Evolutionary conservation across 2,888 invertebrate genomes (phyloP).

Genomic region (Nomada flava): DNA sequence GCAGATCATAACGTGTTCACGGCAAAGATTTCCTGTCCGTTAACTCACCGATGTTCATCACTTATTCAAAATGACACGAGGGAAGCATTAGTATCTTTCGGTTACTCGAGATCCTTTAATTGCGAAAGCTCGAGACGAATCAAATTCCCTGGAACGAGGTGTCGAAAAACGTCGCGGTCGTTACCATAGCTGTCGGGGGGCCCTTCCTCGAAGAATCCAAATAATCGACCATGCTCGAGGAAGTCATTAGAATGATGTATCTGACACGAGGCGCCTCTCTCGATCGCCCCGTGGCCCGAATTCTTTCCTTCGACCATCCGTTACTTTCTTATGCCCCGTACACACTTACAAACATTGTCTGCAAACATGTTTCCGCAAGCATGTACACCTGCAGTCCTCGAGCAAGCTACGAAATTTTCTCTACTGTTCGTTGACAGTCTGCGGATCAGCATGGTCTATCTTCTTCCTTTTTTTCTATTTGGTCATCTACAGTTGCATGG

Average conservation of each 20-base stretch:
- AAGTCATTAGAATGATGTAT: slow-evolving; percentile 73
- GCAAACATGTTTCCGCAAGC: too few relatives aligned
- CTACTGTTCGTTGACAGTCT: too few relatives aligned
- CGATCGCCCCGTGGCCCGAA: slow-evolving; percentile 59
- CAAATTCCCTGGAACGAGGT: slow-evolving; percentile 37
- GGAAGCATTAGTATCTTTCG: neutral
- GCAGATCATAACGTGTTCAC: too few relatives aligned
- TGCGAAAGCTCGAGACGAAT: slow-evolving; percentile 10
- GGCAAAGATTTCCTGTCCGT: too few relatives aligned
- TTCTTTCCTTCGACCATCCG: slow-evolving; percentile 52
- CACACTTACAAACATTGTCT: neutral
- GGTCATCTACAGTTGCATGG: too few relatives aligned
- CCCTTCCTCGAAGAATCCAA: slow-evolving; percentile 51
- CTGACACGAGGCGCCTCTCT: slow-evolving; percentile 60
- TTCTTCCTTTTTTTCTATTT: too few relatives aligned
- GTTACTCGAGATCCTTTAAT: neutral
- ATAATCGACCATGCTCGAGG: slow-evolving; percentile 67
- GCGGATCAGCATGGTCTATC: too few relatives aligned
- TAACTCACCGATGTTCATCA: too few relatives aligned
- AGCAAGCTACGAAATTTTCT: too few relatives aligned
- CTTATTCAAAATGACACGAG: too few relatives aligned
- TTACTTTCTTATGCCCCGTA: slow-evolving; percentile 53
- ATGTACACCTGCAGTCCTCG: too few relatives aligned
- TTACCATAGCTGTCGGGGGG: slow-evolving; percentile 13
- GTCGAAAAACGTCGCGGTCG: slow-evolving; percentile 23